Base-by-base conservation (phyloP, 2,888 invertebrate species). In the Acrobeloides nanus region DNA sequence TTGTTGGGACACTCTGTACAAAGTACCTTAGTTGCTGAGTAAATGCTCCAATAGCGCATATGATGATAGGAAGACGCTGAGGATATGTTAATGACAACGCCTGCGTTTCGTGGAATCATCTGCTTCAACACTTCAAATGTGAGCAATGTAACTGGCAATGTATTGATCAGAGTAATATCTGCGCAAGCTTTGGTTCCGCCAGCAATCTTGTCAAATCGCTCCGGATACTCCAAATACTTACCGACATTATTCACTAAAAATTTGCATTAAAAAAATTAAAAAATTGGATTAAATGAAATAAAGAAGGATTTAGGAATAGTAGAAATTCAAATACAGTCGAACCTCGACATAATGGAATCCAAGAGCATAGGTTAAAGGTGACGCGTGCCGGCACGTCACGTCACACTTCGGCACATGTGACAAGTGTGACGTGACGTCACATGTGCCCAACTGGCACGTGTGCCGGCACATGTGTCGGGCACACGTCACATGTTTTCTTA, bases 11-110 rank as follows among this genome's bases (percentile, higher is more conserved):
- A n/a, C n/a, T n/a, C n/a, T n/a, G n/a, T n/a, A n/a, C n/a, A n/a
- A n/a, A n/a, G n/a, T n/a, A 84, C 85, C 82, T 92, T 93, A 34
- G 87, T 82, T 17, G 88, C 87, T 25, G 86, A 84, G 70, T 95
- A 95, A 0, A 89, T 83, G 8, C 84, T 59, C 70, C 66, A 64
- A 21, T 54, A 52, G 38, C 53, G 42, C 60, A 84, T 83, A 0
- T 89, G 88, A 52, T 85, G 82, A 6, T 82, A 78, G 0, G 84
- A 86, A 0, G 88, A 82, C 0, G 83, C 82, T 0, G 93, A 93
- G 0, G 89, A 84, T 17, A 95, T 77, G 75, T 93, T 95, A 57
- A 95, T 83, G 45, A 95, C 80, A 0, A 89, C 84, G 0, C 93
- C 93, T 59, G 82, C 83, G 38, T 80, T 81, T 35, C 86, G 80